phyloP scores from a whole-genome alignment of 2,113 vertebrate species.

The Mesoclemmys tuberculata region DNA sequence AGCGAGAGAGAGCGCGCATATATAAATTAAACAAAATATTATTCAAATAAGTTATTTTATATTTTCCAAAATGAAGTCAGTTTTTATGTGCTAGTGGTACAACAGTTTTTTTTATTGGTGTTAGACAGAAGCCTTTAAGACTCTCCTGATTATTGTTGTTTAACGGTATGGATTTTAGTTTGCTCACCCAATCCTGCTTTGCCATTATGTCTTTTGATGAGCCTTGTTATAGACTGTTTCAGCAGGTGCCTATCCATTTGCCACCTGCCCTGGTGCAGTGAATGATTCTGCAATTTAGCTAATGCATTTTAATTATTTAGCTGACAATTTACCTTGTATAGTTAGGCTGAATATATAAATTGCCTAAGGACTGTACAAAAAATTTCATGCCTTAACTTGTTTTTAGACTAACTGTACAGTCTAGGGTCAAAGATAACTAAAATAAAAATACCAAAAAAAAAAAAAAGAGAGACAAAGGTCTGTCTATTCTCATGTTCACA shows the following conservation, averaged over 20 bases:
- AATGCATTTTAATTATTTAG: conserved; percentile 75
- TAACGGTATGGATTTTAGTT: background rate
- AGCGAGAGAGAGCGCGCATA: background rate
- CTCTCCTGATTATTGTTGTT: background rate
- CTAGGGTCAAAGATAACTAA: background rate
- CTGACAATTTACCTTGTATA: conserved; percentile 57
- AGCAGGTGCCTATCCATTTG: conserved; percentile 63
- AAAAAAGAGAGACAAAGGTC: background rate
- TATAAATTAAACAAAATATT: background rate
- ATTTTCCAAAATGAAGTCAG: background rate
- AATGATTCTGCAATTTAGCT: conserved; percentile 61
- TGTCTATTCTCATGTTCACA: background rate
- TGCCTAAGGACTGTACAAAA: background rate
- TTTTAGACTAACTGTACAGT: background rate
- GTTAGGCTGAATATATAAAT: conserved; percentile 37
- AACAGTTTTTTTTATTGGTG: background rate
- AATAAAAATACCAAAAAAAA: background rate
- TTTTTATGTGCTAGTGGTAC: background rate
- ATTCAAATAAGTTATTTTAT: fast-evolving
- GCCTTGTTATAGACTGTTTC: background rate
- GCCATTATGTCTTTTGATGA: background rate
- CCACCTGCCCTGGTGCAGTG: conserved; percentile 56
- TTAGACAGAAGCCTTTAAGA: background rate
- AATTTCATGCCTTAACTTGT: background rate
- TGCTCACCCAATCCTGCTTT: background rate